Conservation (phyloP, 2,113 vertebrate genomes). For the Tonatia bakeri region DNA sequence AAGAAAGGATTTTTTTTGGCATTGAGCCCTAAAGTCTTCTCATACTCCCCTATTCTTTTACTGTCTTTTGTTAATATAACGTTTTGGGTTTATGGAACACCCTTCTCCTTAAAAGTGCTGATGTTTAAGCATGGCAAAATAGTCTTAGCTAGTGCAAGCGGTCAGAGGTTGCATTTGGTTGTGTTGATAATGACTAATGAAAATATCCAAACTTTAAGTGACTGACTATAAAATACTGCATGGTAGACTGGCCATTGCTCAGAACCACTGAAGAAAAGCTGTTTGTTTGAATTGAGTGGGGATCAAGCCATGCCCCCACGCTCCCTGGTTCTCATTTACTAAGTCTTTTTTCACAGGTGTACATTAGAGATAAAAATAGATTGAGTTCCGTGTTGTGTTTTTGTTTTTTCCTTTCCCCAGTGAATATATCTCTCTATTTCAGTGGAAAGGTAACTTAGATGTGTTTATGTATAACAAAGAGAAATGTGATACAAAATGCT, state of each 20-base stretch:
- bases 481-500: slow-evolving; percentile 57
- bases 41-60: neutral
- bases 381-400: slow-evolving; percentile 64
- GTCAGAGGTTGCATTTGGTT: slow-evolving; percentile 54
- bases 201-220: slow-evolving; percentile 65
- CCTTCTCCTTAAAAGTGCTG: slow-evolving; percentile 16
- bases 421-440: slow-evolving; percentile 59
- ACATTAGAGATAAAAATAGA: slow-evolving; percentile 64
- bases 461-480: slow-evolving; percentile 54
- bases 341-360: slow-evolving; percentile 69
- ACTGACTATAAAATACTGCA: slow-evolving; percentile 39
- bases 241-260: slow-evolving; percentile 61
- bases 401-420: slow-evolving; percentile 33
- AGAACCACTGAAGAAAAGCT: slow-evolving; percentile 66
- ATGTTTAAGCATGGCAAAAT: neutral
- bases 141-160: neutral
- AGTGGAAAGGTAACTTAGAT: slow-evolving; percentile 52
- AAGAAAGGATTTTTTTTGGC: neutral
- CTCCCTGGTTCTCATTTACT: slow-evolving; percentile 63
- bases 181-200: slow-evolving; percentile 45
- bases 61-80: slow-evolving; percentile 36
- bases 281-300: slow-evolving; percentile 72
- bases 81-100: neutral
- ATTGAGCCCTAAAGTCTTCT: neutral
- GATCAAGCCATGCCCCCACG: slow-evolving; percentile 64